Percentiles rank a stretch among this genome's conserved stretches.
Evolutionary conservation across 2,797 vertebrate genomes (phyloP).

Genomic region (Sorex maritimensis): DNA sequence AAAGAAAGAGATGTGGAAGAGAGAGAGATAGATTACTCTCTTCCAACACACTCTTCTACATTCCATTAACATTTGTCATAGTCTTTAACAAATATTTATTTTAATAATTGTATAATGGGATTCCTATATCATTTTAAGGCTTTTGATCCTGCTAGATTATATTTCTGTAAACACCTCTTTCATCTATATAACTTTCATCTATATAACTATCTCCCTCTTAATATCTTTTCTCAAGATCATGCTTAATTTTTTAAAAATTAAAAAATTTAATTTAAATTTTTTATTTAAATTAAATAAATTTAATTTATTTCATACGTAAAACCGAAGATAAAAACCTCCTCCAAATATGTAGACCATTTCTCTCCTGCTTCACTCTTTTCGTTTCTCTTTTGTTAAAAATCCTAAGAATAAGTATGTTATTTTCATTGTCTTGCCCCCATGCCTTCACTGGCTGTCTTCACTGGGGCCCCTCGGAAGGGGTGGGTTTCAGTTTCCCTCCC

Average conservation of each 20-base stretch:
- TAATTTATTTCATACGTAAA: neutral
- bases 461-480: too few relatives aligned
- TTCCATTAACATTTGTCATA: neutral
- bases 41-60: neutral
- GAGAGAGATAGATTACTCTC: neutral
- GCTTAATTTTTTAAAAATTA: neutral
- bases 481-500: too few relatives aligned
- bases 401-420: neutral
- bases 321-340: neutral
- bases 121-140: neutral
- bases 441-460: too few relatives aligned
- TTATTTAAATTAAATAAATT: neutral
- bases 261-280: too few relatives aligned
- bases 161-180: neutral
- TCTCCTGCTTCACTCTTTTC: neutral
- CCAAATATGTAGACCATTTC: neutral
- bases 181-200: neutral
- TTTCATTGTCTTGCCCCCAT: neutral
- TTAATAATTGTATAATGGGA: neutral
- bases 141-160: neutral
- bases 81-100: neutral
- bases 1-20: neutral
- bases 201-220: neutral
- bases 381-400: neutral
- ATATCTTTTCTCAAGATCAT: conserved; percentile 27